Evolutionary conservation across 2,888 invertebrate species (phyloP).

Genomic region (Apotomis capreana): DNA sequence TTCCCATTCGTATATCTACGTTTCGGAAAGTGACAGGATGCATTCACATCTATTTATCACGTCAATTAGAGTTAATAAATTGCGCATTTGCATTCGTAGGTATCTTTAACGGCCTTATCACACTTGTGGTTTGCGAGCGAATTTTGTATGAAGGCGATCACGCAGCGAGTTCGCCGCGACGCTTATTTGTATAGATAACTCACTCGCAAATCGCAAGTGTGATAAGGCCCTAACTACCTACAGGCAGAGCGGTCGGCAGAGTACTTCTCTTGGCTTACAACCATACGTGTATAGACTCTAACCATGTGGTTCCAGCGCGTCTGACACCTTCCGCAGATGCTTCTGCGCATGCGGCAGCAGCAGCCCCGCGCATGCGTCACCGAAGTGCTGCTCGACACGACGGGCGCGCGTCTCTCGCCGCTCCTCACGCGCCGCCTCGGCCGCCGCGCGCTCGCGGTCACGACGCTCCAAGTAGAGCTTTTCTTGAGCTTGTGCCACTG

Average conservation of each 20-base stretch:
- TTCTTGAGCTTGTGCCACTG: slow-evolving; percentile 66
- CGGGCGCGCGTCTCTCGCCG: slow-evolving; percentile 78
- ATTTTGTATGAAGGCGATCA: no score
- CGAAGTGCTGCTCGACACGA: slow-evolving; percentile 78
- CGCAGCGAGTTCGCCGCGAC: no score
- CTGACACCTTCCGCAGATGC: slow-evolving; percentile 68
- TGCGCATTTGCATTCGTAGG: no score
- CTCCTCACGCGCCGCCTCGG: slow-evolving; percentile 73
- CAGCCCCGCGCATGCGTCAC: slow-evolving; percentile 77
- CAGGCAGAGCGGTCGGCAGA: background rate
- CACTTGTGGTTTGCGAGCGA: no score
- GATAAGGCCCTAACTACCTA: no score
- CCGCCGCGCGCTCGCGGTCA: slow-evolving; percentile 68
- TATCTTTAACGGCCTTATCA: no score
- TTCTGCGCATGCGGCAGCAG: slow-evolving; percentile 82
- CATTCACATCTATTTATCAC: no score
- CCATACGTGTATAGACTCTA: slow-evolving; percentile 11
- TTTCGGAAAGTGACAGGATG: no score
- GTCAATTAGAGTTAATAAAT: no score
- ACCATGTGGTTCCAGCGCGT: slow-evolving; percentile 71
- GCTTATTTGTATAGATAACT: no score
- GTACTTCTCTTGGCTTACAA: background rate
- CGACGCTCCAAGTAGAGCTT: slow-evolving; percentile 60
- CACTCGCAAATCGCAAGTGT: no score
- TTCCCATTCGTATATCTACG: no score